Base-by-base conservation (phyloP, 2,797 vertebrate genomes). In the Microchirus variegatus region DNA sequence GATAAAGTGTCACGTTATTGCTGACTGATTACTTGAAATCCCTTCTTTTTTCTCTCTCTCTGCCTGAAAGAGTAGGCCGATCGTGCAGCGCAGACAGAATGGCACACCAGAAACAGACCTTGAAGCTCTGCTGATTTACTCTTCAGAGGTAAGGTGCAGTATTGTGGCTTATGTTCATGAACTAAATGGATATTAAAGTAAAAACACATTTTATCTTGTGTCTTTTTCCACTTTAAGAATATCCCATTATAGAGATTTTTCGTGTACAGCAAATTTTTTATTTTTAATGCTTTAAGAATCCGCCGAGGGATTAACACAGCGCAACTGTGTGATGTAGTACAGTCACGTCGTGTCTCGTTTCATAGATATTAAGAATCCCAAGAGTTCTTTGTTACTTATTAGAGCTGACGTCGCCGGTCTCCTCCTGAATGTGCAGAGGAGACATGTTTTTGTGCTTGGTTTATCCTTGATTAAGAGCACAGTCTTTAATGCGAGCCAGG, bases 361-460 rank as follows among this genome's bases (percentile, higher is more conserved):
- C 18, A 46, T 5, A 49, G 10, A 56, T 14, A 42, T 31, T 56
- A 17, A 37, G 26, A 82, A 49, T 53, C 26, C 62, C 17, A 62
- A 4, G 13, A 70, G 43, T 43, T 43, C 19, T 2, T 40, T 14
- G 14, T 53, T 46, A 22, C 38, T 63, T 56, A 60, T 60, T 47
- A 51, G n/a, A 46, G 26, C 58, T 52, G 46, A 65, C 41, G 44
- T 49, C 54, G 44, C 46, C 54, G 17, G 61, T 51, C 53, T 59
- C 50, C 57, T 73, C 65, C 68, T 72, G 55, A 81, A 62, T 53
- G 47, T 53, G 63, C 59, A 40, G 48, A 62, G 63, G 51, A 62
- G 48, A 66, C 17, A 1, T 14, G 35, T 18, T 64, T 59, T 59
- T 73, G 44, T 60, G 36, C 42, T 15, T 18, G 47, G 41, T 68